phyloP scores from a whole-genome alignment of 2,888 invertebrate species.

The Aporophyla nigra region DNA sequence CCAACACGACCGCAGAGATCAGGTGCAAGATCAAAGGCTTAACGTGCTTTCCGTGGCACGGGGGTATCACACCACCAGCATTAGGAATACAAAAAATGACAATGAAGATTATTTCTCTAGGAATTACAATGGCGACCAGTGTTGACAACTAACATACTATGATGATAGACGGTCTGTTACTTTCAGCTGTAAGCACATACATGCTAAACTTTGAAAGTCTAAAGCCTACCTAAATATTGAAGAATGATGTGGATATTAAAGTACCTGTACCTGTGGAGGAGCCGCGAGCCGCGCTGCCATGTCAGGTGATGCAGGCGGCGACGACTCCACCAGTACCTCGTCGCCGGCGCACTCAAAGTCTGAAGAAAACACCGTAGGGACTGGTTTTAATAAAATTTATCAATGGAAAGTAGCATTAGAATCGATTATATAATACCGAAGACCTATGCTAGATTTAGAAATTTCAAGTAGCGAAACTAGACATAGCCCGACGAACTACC shows the following conservation, averaged over 20 bases:
- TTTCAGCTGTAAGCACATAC: neutral
- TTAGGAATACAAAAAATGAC: no score
- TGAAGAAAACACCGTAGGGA: constrained; percentile 71
- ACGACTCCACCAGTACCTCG: constrained; percentile 89
- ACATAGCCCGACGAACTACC: neutral
- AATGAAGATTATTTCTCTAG: neutral
- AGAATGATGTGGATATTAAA: no score
- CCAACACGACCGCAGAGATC: no score
- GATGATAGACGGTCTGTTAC: neutral
- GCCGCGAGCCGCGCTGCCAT: constrained; percentile 88
- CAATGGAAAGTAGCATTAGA: constrained; percentile 15
- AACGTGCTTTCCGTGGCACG: no score
- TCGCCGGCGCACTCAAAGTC: constrained; percentile 90
- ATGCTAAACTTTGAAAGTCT: neutral
- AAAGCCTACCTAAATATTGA: neutral
- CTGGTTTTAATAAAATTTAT: constrained; percentile 35
- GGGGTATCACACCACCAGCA: no score
- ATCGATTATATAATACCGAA: constrained; percentile 21
- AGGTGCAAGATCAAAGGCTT: no score
- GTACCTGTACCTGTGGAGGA: constrained; percentile 81
- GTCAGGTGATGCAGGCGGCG: constrained; percentile 87
- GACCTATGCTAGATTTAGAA: neutral
- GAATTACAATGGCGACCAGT: neutral
- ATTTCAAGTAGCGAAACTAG: neutral
- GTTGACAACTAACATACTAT: neutral